Evolutionary conservation across 2,113 vertebrate species (phyloP).

Genomic region (Ginglymostoma cirratum): DNA sequence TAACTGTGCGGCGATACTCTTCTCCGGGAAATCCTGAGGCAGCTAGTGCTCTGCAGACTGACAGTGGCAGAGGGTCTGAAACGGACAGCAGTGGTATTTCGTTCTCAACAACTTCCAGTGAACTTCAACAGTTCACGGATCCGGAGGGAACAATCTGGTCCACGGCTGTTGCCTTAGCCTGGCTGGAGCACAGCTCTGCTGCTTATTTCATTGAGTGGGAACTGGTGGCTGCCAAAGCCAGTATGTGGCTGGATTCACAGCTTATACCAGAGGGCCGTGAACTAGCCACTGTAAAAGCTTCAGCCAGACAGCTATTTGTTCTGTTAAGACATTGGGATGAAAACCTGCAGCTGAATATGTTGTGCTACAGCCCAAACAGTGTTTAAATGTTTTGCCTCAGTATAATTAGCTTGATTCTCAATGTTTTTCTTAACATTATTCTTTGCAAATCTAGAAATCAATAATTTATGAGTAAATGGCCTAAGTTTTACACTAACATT

Average conservation of each 20-base stretch:
- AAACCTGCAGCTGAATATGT: constrained; percentile 86
- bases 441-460: not conserved
- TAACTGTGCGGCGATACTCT: constrained; percentile 46
- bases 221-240: constrained; percentile 85
- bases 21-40: constrained; percentile 44
- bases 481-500: not conserved
- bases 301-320: constrained; percentile 90
- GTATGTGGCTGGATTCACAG: constrained; percentile 74
- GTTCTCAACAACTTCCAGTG: not conserved
- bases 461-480: not conserved
- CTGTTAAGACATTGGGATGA: constrained; percentile 94
- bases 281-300: constrained; percentile 62
- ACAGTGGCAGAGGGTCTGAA: constrained; percentile 45
- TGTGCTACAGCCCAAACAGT: constrained; percentile 86
- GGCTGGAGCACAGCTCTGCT: constrained; percentile 91
- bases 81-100: rapidly evolving
- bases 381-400: constrained; percentile 53
- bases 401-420: not conserved
- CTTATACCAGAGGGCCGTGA: constrained; percentile 69
- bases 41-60: not conserved
- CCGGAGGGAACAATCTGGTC: constrained; percentile 81
- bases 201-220: constrained; percentile 89
- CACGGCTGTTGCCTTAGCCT: constrained; percentile 81
- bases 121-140: constrained; percentile 50
- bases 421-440: not conserved